These are phyloP conservation scores for Morpho achilles DNA, from an alignment of 2,888 invertebrate genomes.

Conservation along the genomic window DNA sequence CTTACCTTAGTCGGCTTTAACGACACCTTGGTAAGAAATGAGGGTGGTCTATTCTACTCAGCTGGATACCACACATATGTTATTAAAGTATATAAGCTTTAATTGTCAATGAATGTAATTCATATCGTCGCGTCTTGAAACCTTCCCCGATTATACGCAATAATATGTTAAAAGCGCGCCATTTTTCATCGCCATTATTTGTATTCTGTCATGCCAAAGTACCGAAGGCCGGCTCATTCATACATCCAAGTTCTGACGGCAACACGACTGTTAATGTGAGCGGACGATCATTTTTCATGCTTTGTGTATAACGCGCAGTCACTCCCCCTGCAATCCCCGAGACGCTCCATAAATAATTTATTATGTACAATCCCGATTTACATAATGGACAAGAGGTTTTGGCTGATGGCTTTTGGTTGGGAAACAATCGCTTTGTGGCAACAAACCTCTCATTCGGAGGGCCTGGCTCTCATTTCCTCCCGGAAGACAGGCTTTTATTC, in stretches of 20 bases:
- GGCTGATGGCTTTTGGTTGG: conserved; percentile 7
- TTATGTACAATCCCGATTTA: conserved; percentile 31
- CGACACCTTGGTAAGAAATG: too few relatives aligned
- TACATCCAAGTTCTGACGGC: conserved; percentile 24
- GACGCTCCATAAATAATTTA: conserved; percentile 33
- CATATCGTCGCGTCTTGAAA: too few relatives aligned
- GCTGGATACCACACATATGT: too few relatives aligned
- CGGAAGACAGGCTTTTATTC: not conserved
- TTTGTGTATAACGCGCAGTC: conserved; percentile 47
- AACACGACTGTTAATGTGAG: conserved; percentile 30
- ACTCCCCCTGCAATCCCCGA: conserved; percentile 25
- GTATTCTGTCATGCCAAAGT: conserved; percentile 9
- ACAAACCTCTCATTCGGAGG: not conserved
- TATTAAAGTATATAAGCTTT: too few relatives aligned
- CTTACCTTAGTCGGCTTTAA: too few relatives aligned
- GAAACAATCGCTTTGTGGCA: conserved; percentile 8
- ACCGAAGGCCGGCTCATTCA: conserved; percentile 24
- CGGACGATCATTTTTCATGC: conserved; percentile 53
- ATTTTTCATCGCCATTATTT: conserved; percentile 10
- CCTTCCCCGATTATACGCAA: too few relatives aligned
- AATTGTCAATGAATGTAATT: too few relatives aligned
- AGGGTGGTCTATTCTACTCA: too few relatives aligned
- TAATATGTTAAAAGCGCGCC: not conserved
- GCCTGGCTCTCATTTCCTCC: conserved; percentile 6
- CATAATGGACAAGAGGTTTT: conserved; percentile 29